A percentile compares a stretch with the other conserved stretches of the same genome.
phyloP scores from a whole-genome alignment of 2,888 invertebrate species.

The Cheilosia impressa region DNA sequence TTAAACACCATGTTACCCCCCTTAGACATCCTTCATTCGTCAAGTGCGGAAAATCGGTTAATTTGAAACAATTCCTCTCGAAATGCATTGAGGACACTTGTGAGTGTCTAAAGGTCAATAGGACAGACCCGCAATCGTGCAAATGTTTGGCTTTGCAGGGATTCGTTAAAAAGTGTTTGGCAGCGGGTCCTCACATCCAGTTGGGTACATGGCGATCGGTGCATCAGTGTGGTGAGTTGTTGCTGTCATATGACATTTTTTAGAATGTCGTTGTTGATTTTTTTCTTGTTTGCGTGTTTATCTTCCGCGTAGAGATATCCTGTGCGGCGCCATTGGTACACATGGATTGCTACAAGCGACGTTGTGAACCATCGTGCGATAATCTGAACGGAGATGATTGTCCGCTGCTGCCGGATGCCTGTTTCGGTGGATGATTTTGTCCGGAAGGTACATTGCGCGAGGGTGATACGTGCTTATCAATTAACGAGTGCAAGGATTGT shows the following conservation, averaged over 20 bases:
- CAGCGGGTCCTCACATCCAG: constrained; percentile 86
- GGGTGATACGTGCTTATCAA: constrained; percentile 88
- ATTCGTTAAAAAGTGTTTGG: constrained; percentile 90
- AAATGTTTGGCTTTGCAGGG: constrained; percentile 88
- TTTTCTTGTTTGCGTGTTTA: neutral
- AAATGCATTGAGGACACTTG: constrained; percentile 91
- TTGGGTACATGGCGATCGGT: constrained; percentile 89
- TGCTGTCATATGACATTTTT: no score
- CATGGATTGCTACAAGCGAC: constrained; percentile 91
- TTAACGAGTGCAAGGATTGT: constrained; percentile 91
- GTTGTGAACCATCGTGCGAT: constrained; percentile 91
- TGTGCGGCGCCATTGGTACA: constrained; percentile 87
- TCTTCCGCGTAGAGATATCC: constrained; percentile 57
- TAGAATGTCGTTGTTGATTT: no score
- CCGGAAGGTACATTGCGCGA: constrained; percentile 89
- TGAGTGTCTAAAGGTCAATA: constrained; percentile 87
- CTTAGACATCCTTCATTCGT: constrained; percentile 87
- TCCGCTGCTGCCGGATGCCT: constrained; percentile 87
- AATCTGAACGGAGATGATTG: constrained; percentile 86
- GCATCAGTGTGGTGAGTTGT: constrained; percentile 86
- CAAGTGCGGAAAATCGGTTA: constrained; percentile 87
- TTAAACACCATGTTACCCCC: neutral
- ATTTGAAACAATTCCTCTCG: constrained; percentile 89
- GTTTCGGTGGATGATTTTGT: constrained; percentile 94
- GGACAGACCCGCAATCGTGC: constrained; percentile 84